These are phyloP conservation scores for Torymus texanus DNA, from an alignment of 2,888 invertebrate genomes.

Conservation along the genomic window DNA sequence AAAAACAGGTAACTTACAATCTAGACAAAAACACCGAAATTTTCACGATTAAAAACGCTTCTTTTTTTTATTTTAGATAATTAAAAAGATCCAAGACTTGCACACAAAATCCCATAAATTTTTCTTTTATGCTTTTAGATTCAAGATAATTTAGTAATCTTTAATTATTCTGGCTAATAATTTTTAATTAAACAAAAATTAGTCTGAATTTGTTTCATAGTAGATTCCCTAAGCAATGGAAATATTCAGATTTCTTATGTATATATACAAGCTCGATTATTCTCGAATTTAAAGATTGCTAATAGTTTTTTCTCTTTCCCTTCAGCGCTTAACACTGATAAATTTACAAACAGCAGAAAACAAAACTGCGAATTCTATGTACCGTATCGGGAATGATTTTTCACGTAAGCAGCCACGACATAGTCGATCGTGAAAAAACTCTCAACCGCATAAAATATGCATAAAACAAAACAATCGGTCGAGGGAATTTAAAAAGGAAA, in stretches of 20 bases:
- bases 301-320: constrained; percentile 21
- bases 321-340: neutral
- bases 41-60: constrained; percentile 26
- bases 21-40: constrained; percentile 16
- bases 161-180: constrained; percentile 18
- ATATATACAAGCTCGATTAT: constrained; percentile 50
- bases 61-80: neutral
- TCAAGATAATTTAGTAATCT: constrained; percentile 23
- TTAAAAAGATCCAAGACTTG: constrained; percentile 21
- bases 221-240: neutral
- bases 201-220: neutral
- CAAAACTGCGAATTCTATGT: constrained; percentile 11
- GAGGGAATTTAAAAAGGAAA: constrained; percentile 31
- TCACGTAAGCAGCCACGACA: neutral
- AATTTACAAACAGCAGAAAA: constrained; percentile 40
- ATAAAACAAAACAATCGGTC: constrained; percentile 49
- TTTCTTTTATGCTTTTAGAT: constrained; percentile 14
- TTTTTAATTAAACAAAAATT: constrained; percentile 16
- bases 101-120: constrained; percentile 15
- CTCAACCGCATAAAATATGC: constrained; percentile 51
- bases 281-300: constrained; percentile 45
- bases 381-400: constrained; percentile 37
- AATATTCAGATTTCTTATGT: constrained; percentile 27
- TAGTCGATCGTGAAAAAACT: constrained; percentile 29
- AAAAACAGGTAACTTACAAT: constrained; percentile 19